phyloP scores from a whole-genome alignment of 2,797 vertebrate species.

The Thalassophryne amazonica region DNA sequence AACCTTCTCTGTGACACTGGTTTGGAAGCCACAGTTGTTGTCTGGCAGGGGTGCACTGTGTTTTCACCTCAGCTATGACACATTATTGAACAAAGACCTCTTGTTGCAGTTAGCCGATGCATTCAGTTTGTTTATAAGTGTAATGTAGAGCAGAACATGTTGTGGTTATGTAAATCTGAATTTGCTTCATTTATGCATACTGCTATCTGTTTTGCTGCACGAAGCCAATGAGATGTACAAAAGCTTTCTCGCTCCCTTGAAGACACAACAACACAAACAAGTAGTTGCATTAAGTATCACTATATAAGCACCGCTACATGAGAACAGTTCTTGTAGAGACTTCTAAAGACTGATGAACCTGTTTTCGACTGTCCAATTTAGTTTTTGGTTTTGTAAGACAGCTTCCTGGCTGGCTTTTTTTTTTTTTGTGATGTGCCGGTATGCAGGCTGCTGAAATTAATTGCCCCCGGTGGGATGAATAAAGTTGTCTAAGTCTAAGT shows the following conservation, averaged over 20 bases:
- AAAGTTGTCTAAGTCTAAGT: too few relatives aligned
- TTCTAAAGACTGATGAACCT: conserved; percentile 49
- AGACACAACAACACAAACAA: conserved; percentile 21
- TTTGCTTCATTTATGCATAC: background rate
- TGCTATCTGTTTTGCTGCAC: background rate
- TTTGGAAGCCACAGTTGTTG: conserved; percentile 35
- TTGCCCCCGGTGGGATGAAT: too few relatives aligned
- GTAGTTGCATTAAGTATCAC: conserved; percentile 40
- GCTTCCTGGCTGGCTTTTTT: conserved; percentile 58
- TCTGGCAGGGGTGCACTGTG: conserved; percentile 52
- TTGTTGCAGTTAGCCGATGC: background rate
- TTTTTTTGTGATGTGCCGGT: too few relatives aligned
- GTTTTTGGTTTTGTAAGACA: conserved; percentile 47
- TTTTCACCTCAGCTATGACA: conserved; percentile 45
- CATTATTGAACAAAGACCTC: conserved; percentile 39
- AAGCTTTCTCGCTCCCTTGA: conserved; percentile 1
- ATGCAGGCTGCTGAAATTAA: too few relatives aligned
- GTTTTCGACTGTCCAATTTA: conserved; percentile 40
- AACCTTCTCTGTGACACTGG: conserved; percentile 47
- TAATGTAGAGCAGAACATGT: background rate
- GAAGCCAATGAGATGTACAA: conserved; percentile 17
- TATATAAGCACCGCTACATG: conserved; percentile 32
- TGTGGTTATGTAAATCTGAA: background rate
- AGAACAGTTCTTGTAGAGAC: too few relatives aligned
- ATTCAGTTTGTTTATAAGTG: background rate